A percentile compares a stretch with the other conserved stretches of the same genome.
Evolutionary conservation across 2,888 invertebrate genomes (phyloP).

Genomic region (Thera britannica): DNA sequence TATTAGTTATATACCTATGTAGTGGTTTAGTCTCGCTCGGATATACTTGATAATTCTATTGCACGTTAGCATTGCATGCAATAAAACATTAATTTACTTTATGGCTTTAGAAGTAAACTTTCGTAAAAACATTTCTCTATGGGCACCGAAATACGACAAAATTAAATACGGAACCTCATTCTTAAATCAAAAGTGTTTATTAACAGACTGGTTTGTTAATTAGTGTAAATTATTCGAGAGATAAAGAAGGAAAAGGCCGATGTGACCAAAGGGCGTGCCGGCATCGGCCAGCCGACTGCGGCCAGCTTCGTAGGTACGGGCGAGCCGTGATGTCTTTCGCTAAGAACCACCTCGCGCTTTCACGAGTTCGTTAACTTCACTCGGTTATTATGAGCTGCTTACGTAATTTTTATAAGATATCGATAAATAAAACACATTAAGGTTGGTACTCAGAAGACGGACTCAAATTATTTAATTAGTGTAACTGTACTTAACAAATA

Average conservation of each 20-base stretch:
- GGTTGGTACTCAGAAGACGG: conserved; percentile 26
- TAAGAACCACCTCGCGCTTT: conserved; percentile 67
- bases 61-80: conserved; percentile 12
- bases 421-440: conserved; percentile 33
- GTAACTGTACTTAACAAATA: conserved; percentile 1
- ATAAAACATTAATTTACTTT: conserved; percentile 11
- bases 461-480: conserved; percentile 27
- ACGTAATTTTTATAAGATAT: conserved; percentile 41
- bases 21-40: no score
- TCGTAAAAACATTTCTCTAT: conserved; percentile 14
- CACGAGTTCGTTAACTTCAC: conserved; percentile 69
- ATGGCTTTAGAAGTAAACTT: conserved; percentile 3
- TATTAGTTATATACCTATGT: no score
- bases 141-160: conserved; percentile 9
- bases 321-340: conserved; percentile 78
- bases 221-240: conserved; percentile 39
- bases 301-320: conserved; percentile 34
- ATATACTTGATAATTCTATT: conserved; percentile 10
- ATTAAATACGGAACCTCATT: conserved; percentile 27
- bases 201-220: conserved; percentile 41
- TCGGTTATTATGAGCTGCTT: conserved; percentile 40
- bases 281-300: conserved; percentile 20
- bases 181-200: conserved; percentile 34
- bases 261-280: conserved; percentile 43
- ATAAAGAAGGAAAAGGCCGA: conserved; percentile 42